Base-by-base conservation (phyloP, 2,888 invertebrate genomes). In the Belgica antarctica region DNA sequence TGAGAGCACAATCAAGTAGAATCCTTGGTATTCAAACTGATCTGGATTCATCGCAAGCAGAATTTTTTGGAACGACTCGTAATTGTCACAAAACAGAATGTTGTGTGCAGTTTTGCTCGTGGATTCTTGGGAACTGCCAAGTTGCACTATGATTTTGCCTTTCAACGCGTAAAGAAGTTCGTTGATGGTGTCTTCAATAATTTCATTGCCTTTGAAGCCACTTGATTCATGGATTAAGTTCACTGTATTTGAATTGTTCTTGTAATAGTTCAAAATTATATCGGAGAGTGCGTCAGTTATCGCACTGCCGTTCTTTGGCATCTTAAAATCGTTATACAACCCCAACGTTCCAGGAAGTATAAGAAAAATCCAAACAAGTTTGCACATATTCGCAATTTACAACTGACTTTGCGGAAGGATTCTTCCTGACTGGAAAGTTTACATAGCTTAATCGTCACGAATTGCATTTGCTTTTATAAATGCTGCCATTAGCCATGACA, bases 251-350 rank as follows among this genome's bases (percentile, higher is more conserved):
- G 66, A 47, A 12, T 66, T 31, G 25, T 28, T 12, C n/a, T 52
- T 15, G 24, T 52, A 66, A 66, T 28, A 66, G 15, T 66, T 47
- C 8, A n/a, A 5, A 52, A 66, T 66, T 8, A 66, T 27, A 3
- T 66, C 66, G 10, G 27, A 22, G 1, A 66, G 47, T 17, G 52
- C 66, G n/a, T 10, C 5, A 28, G 66, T 34, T n/a, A 63, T 12
- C 22, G 63, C 34, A 36, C 17, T 34, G 10, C 63, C 34, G 36
- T 63, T 34, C 31, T 19, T 34, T 63, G n/a, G 63, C 34, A 34
- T 12, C 12, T 34, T 34, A 34, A 34, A 34, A 34, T 34, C 34
- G 34, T n/a, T n/a, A n/a, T n/a, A n/a, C n/a, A n/a, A n/a, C n/a
- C n/a, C n/a, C n/a, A n/a, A n/a, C n/a, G n/a, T n/a, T n/a, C n/a